Evolutionary conservation across 2,113 vertebrate genomes (phyloP), one percentile per base, ranked within the genome.

Genomic region (Rhodinocichla rosea): DNA sequence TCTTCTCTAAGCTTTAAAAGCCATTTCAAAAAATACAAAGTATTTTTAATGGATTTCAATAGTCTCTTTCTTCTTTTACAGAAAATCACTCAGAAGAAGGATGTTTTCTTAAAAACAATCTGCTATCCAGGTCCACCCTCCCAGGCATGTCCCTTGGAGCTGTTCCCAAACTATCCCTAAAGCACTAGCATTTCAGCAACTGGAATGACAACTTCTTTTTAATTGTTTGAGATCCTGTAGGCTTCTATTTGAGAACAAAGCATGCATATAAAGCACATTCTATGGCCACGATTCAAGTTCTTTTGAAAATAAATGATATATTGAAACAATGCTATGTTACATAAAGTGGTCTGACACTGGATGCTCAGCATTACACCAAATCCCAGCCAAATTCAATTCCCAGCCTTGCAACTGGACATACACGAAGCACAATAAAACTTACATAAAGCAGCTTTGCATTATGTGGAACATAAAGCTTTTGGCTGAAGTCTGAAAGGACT

Each of bases 221-320:
- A 95, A 96, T 97, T 96, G 92, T 97, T 88, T 95, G 93, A 96
- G 90, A 96, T 97, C 92, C 93, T 93, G 92, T 94, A 97, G 94
- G 92, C 93, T 94, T 94, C 94, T 91, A 88, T 95, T 79, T 93
- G 85, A 96, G 93, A 97, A 96, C 94, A 97, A 96, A 96, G 83
- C 39, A 0, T 39, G 71, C 90, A 81, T 68, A 93, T 94, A 88
- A 83, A 95, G 82, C 92, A 86, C 94, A 90, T 93, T 96, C 88
- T 96, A 7, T 96, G 93, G 94, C 94, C 11, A 33, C 0, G 40
- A 92, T 96, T 96, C 95, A 96, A 96, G 88, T 84, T 80, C 94
- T 96, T 95, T 95, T 94, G 85, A 97, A 95, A 96, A 96, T 93
- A 96, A 96, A 94, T 96, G 76, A 95, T 95, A 96, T 84, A 95